Percentiles rank a stretch among this genome's conserved stretches.
Evolutionary conservation across 2,113 vertebrate species (phyloP).

Genomic region (Vombatus ursinus): DNA sequence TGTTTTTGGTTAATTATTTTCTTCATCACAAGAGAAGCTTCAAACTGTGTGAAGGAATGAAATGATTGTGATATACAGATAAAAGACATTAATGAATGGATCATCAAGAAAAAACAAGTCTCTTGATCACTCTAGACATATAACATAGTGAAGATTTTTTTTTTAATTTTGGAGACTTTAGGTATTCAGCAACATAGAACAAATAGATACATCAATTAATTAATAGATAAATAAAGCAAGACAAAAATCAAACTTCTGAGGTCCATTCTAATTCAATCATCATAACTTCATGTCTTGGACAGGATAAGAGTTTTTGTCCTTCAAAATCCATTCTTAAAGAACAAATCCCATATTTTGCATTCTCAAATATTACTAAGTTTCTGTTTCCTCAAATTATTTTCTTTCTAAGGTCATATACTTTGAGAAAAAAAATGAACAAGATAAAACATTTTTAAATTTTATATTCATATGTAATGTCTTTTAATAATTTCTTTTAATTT

Average conservation of each 20-base stretch:
- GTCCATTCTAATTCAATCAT: neutral
- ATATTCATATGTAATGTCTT: neutral
- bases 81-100: neutral
- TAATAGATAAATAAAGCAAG: neutral
- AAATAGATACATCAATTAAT: neutral
- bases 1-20: neutral
- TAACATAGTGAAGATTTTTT: neutral
- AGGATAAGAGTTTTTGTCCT: neutral
- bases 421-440: constrained; percentile 20
- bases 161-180: neutral
- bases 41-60: neutral
- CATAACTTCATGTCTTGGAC: neutral
- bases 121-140: neutral
- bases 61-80: neutral
- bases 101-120: neutral
- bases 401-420: constrained; percentile 1
- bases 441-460: constrained; percentile 2
- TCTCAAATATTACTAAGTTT: neutral
- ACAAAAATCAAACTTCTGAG: too few relatives aligned
- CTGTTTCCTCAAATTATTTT: neutral
- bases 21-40: neutral
- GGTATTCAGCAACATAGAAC: neutral
- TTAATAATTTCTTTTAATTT: constrained; percentile 42
- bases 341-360: neutral
- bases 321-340: neutral